Evolutionary conservation across 2,888 invertebrate genomes (phyloP).

Genomic region (Callyntrura guangdongensis): DNA sequence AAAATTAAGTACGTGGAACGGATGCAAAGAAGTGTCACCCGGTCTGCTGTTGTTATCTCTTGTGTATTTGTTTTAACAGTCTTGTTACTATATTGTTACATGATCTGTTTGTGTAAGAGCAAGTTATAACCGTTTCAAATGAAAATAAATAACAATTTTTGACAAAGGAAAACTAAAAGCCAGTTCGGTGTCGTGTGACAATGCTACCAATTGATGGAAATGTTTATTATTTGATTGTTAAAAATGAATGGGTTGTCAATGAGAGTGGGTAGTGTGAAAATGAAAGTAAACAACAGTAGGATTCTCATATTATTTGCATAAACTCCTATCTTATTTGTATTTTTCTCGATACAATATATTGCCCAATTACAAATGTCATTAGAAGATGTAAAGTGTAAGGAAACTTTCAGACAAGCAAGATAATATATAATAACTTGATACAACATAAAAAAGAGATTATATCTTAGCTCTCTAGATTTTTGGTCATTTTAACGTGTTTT

Average conservation of each 20-base stretch:
- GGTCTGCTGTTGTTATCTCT: conserved; percentile 30
- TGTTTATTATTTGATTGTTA: neutral
- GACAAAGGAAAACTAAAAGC: neutral
- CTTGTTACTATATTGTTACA: conserved; percentile 34
- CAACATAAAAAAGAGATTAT: conserved; percentile 65
- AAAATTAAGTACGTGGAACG: neutral
- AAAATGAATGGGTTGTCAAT: neutral
- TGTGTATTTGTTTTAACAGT: conserved; percentile 59
- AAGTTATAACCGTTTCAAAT: conserved; percentile 15
- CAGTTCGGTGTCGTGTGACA: neutral
- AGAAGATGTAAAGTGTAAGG: neutral
- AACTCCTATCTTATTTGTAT: conserved; percentile 13
- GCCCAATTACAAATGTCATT: conserved; percentile 55
- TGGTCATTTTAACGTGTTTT: neutral
- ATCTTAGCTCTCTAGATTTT: conserved; percentile 44
- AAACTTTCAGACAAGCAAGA: conserved; percentile 46
- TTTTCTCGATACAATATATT: conserved; percentile 8
- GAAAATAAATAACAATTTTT: conserved; percentile 37
- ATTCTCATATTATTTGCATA: neutral
- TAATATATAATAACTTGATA: conserved; percentile 19
- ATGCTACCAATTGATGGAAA: neutral
- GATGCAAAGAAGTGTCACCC: conserved; percentile 45
- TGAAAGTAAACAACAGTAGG: too few species aligned
- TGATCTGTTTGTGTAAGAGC: conserved; percentile 46
- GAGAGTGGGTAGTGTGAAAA: neutral